Conservation (phyloP, 2,888 invertebrate species). For the Lithophane leautieri region DNA sequence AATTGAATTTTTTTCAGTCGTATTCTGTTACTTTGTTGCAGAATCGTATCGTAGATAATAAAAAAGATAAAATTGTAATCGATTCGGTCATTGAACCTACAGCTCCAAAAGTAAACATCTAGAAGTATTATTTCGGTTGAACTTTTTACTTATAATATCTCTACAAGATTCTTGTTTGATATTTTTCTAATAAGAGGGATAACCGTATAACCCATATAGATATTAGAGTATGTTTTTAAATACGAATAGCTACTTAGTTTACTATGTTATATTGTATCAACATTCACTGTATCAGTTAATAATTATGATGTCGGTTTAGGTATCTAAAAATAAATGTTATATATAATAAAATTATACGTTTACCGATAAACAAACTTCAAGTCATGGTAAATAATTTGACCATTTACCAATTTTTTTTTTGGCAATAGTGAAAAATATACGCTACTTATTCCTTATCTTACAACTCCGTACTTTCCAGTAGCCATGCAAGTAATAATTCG, state of each 20-base stretch:
- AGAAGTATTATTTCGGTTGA: background rate
- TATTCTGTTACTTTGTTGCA: background rate
- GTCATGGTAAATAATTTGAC: background rate
- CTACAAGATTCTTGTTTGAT: background rate
- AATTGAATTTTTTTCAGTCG: background rate
- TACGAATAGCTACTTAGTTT: background rate
- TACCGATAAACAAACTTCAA: background rate
- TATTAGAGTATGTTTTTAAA: background rate
- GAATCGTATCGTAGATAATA: background rate
- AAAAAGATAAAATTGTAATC: background rate
- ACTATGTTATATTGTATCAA: background rate
- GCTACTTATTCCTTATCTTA: background rate
- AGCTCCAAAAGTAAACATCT: too few species aligned
- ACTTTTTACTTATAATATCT: background rate
- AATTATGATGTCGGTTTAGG: background rate
- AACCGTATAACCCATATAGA: background rate
- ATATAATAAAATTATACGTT: background rate
- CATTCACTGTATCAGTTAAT: too few species aligned
- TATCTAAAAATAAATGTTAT: background rate
- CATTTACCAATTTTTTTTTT: background rate
- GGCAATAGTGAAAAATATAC: background rate
- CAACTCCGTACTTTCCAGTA: slow-evolving; percentile 67
- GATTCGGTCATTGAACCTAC: background rate
- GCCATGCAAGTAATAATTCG: slow-evolving; percentile 79
- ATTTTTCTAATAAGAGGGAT: slow-evolving; percentile 1